Evolutionary conservation across 1,140 invertebrate genomes (phyloP), one percentile per base, ranked within the genome.

Genomic region (Drosophila novamexicana): DNA sequence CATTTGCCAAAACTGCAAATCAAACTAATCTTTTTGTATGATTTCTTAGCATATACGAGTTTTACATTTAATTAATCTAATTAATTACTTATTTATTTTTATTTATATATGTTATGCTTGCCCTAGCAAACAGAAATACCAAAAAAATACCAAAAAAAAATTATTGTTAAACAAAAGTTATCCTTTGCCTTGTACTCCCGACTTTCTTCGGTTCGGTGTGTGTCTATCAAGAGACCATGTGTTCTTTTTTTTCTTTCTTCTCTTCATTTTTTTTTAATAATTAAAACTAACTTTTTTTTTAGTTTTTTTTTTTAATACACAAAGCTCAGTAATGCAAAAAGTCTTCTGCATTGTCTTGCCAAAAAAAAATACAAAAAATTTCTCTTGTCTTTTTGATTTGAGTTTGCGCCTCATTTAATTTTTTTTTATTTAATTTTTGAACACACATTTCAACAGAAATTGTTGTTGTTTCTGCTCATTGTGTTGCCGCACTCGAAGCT

Each of bases 381-480:
- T 81, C 79, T 85, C 70, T 88, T 88, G 66, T 82, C 50, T 71
- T 79, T 85, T 81, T 81, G 62, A 75, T 81, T 73, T 61, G 2
- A 47, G 69, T 83, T 83, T 78, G 58, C 79, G 72, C n/a, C 22
- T 29, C 22, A 29, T 63, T 39, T 47, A 47, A 52, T 22, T 54
- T 53, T 65, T 22, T 22, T 22, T 22, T 22, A 29, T 63, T 39
- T 47, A 47, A 52, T 22, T 54, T 53, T 65, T 34, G 63, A 78
- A 83, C 82, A 86, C 73, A 89, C 77, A 77, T 88, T 88, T 81
- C 80, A 81, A 81, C 84, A 89, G 84, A 89, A 89, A 90, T 89
- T 89, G 84, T 89, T 89, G 84, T 89, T 89, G 84, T 89, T 89
- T 90, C 47, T 5, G 3, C 79, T 82, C 61, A 73, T 50, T 65